These are phyloP conservation scores for Saiga tatarica DNA, from an alignment of 2,113 vertebrate species.

Conservation along the genomic window DNA sequence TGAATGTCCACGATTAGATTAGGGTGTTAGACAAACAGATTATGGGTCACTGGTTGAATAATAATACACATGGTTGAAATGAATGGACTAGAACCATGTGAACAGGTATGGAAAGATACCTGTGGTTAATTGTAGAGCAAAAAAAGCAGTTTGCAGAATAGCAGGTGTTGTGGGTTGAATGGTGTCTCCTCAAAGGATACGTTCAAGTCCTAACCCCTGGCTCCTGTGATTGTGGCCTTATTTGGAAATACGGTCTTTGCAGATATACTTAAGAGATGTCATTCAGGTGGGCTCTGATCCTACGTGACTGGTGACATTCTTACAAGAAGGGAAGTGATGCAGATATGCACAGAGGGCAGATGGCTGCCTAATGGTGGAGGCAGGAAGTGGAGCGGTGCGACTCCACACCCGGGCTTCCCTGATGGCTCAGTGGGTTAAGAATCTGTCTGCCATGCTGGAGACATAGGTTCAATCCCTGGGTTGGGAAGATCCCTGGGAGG, in stretches of 20 bases:
- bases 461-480: not conserved
- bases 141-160: not conserved
- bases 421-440: not conserved
- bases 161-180: not conserved
- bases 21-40: not conserved
- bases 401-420: not conserved
- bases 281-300: not conserved
- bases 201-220: not conserved
- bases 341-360: not conserved
- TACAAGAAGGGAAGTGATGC: not conserved
- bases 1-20: not conserved
- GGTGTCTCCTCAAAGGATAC: not conserved
- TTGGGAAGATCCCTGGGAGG: not conserved
- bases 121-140: not conserved
- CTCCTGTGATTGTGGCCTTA: not conserved
- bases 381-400: accelerated
- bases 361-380: accelerated
- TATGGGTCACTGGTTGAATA: not conserved
- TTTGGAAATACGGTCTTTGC: conserved; percentile 21
- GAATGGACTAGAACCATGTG: not conserved
- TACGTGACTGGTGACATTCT: not conserved
- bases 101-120: not conserved
- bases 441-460: not conserved
- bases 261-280: not conserved
- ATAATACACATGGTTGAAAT: not conserved